Evolutionary conservation across 2,888 invertebrate genomes (phyloP).

Genomic region (Coleophora flavipennella): DNA sequence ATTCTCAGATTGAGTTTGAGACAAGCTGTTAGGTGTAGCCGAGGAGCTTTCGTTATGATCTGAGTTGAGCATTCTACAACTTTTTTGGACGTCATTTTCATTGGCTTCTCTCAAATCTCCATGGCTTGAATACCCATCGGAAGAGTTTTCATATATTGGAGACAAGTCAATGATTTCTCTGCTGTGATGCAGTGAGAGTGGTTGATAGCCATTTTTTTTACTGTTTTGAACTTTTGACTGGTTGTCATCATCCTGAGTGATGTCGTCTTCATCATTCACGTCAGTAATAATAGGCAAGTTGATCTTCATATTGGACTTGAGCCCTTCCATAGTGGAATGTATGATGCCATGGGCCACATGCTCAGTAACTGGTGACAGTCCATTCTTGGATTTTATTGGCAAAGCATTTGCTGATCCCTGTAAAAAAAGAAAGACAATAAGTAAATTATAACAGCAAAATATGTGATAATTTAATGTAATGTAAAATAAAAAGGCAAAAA

Average conservation of each 20-base stretch:
- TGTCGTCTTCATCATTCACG: slow-evolving; percentile 66
- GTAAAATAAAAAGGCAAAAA: too few species aligned
- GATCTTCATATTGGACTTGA: slow-evolving; percentile 64
- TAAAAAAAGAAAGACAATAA: slow-evolving; percentile 14
- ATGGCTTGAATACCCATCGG: slow-evolving; percentile 65
- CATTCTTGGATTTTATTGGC: slow-evolving; percentile 55
- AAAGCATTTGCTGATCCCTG: slow-evolving; percentile 54
- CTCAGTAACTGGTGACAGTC: slow-evolving; percentile 59
- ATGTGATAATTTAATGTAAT: background rate
- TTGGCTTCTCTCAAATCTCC: slow-evolving; percentile 50
- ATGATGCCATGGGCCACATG: slow-evolving; percentile 57
- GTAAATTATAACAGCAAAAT: background rate
- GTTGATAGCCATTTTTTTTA: slow-evolving; percentile 58
- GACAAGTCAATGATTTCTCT: slow-evolving; percentile 63
- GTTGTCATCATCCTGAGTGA: slow-evolving; percentile 24
- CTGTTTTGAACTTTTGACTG: slow-evolving; percentile 26
- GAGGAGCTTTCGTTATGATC: slow-evolving; percentile 54
- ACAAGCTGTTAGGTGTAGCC: slow-evolving; percentile 54
- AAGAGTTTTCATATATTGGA: slow-evolving; percentile 67
- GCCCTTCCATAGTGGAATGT: slow-evolving; percentile 58
- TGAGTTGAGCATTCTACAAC: slow-evolving; percentile 43
- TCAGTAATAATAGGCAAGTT: slow-evolving; percentile 61
- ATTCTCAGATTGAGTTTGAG: slow-evolving; percentile 66
- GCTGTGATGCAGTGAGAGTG: slow-evolving; percentile 44
- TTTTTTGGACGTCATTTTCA: slow-evolving; percentile 49